Evolutionary conservation across 2,888 invertebrate genomes (phyloP), one percentile per base, ranked within the genome.

Genomic region (Meliscaeva auricollis): DNA sequence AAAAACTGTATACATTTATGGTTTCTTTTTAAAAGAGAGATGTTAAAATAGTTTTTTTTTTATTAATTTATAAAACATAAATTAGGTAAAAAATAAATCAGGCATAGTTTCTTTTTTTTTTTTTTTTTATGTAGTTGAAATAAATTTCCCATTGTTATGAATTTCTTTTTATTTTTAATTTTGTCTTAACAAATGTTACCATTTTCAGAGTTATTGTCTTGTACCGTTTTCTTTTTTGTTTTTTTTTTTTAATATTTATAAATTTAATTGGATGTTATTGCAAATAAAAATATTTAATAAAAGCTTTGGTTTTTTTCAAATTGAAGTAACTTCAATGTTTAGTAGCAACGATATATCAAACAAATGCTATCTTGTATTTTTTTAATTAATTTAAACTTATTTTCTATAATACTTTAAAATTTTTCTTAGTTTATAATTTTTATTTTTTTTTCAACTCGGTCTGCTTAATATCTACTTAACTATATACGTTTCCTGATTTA

Each of bases 201-300:
- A 46, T 64, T 48, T 69, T 74, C 69, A 73, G 78, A 74, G 78
- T 83, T 84, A 84, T 84, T 84, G 83, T 84, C 83, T 74, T 83
- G 68, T 78, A 78, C 62, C 44, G 66, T 76, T 58, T 20, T 56
- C 32, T 56, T 56, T 32, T 56, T n/a, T 30, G 15, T 30, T 35
- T 68, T 26, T 74, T 46, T 32, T 32, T 32, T 30, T 30, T 20
- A 20, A 9, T 50, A 22, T 50, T 22, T 41, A 13, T 41, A 41
- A 52, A 38, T 38, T 1, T 26, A 15, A 30, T 70, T 35, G 64
- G 56, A 70, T 41, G 66, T 60, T 44, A 79, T 70, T 75, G 74
- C 78, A 84, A 84, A 79, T 70, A 46, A 75, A 60, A 75, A 48
- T 50, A 35, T 30, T 20, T 54, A 58, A 69, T 56, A 78, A 46